A percentile compares a stretch with the other conserved stretches of the same genome.
Conservation (phyloP, 2,888 invertebrate species). For the Teleogryllus oceanicus region DNA sequence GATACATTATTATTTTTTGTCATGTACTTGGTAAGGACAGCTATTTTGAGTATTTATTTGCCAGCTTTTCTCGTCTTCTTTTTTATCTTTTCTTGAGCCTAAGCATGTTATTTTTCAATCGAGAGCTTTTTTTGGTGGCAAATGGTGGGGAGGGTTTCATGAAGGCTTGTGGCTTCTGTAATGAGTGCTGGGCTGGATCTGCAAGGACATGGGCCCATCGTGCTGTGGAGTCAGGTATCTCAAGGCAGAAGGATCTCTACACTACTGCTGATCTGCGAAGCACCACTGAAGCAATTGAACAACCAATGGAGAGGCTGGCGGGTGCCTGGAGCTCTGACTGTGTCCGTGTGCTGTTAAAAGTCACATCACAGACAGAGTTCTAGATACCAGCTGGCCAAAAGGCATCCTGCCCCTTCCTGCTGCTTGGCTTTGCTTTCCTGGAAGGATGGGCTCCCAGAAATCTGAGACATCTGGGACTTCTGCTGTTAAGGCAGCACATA, state of each 20-base stretch:
- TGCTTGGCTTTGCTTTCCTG: not conserved
- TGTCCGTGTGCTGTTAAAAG: constrained; percentile 52
- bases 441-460: not conserved
- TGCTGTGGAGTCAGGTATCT: not conserved
- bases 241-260: not conserved
- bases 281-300: not conserved
- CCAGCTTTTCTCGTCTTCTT: too few relatives aligned
- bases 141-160: too few relatives aligned
- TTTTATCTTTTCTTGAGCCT: too few relatives aligned
- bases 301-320: constrained; percentile 18
- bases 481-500: too few relatives aligned
- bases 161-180: too few relatives aligned
- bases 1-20: too few relatives aligned
- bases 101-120: too few relatives aligned
- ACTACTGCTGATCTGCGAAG: too few relatives aligned
- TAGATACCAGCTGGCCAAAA: constrained; percentile 58
- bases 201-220: not conserved
- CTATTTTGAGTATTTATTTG: too few relatives aligned
- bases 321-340: constrained; percentile 48
- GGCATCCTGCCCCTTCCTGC: not conserved
- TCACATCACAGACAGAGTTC: constrained; percentile 97
- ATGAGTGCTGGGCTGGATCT: not conserved
- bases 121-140: too few relatives aligned
- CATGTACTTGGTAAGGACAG: too few relatives aligned
- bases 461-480: too few relatives aligned